A percentile compares a stretch with the other conserved stretches of the same genome.
phyloP scores from a whole-genome alignment of 2,888 invertebrate genomes.

The Parnassius smintheus region DNA sequence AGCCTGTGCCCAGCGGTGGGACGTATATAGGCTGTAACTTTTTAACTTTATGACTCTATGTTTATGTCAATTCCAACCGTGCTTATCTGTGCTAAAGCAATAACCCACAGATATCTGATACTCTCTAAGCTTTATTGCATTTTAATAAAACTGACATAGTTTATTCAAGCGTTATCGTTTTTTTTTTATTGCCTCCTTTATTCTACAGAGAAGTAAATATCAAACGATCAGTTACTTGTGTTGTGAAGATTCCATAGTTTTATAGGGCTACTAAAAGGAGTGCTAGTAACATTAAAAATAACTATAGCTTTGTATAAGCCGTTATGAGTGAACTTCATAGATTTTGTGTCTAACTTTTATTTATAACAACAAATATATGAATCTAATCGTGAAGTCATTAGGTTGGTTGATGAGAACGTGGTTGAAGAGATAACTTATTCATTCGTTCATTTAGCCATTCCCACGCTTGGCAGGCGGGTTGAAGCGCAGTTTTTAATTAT shows the following conservation, averaged over 20 bases:
- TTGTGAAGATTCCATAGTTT: not conserved
- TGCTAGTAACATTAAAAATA: not conserved
- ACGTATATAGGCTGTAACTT: too few species aligned
- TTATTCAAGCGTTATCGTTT: not conserved
- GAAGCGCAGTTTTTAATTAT: too few species aligned
- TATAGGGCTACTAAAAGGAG: not conserved
- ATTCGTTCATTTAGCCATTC: too few species aligned
- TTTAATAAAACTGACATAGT: not conserved
- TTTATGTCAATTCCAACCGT: not conserved
- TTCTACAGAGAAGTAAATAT: not conserved
- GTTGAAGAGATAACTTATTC: too few species aligned
- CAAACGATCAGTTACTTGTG: not conserved
- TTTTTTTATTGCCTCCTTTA: constrained; percentile 9
- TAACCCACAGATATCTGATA: not conserved
- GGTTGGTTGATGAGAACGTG: too few species aligned
- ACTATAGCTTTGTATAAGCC: not conserved
- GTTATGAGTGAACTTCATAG: not conserved
- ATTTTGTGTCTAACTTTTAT: too few species aligned
- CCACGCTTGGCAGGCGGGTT: too few species aligned
- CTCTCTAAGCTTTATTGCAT: constrained; percentile 6
- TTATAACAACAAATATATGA: too few species aligned
- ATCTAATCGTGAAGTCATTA: too few species aligned
- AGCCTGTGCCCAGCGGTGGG: too few species aligned
- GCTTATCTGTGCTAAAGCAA: not conserved
- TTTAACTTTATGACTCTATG: too few species aligned